Base-by-base conservation (phyloP, 2,797 vertebrate species). In the Pipistrellus nathusii region DNA sequence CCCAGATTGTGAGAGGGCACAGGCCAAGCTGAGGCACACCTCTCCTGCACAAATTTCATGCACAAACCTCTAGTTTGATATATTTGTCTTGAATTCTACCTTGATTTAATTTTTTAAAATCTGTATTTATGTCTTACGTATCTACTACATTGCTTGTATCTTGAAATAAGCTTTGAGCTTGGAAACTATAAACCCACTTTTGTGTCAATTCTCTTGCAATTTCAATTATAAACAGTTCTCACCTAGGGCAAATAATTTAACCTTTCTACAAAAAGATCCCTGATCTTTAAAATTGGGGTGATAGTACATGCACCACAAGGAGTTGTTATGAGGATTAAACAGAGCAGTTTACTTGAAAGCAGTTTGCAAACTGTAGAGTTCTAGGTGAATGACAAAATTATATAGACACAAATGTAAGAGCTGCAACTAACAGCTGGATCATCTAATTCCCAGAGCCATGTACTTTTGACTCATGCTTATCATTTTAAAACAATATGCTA, bases 221-320 rank as follows among this genome's bases (percentile, higher is more conserved):
- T 94, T 38, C 72, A 85, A 32, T 91, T 93, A 71, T 13, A 93
- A 91, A 75, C 27, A 32, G 2, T 30, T 88, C 51, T 93, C 44
- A 89, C n/a, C 15, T 68, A 85, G 57, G 15, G 7, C 38, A 88
- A 89, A 30, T 51, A 85, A 77, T 82, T 69, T 85, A 94, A 71
- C 51, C 77, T 90, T 94, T 87, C n/a, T 93, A 88, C 27, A 90
- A 90, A 66, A 23, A 93, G 80, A 88, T 85, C 7, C 66, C 46
- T 95, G 84, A 76, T 90, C 85, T 92, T 84, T 90, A 85, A 94
- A 96, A 95, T 85, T 64, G 15, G 30, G n/a, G 15, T 68, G 46
- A 83, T 30, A 35, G 25, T 71, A 41, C 32, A 18, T 64, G 44
- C n/a, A 59, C 75, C 81, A 91, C 62, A 87, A 27, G 88, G 46